phyloP scores from a whole-genome alignment of 2,888 invertebrate species.

The Platycheirus albimanus region DNA sequence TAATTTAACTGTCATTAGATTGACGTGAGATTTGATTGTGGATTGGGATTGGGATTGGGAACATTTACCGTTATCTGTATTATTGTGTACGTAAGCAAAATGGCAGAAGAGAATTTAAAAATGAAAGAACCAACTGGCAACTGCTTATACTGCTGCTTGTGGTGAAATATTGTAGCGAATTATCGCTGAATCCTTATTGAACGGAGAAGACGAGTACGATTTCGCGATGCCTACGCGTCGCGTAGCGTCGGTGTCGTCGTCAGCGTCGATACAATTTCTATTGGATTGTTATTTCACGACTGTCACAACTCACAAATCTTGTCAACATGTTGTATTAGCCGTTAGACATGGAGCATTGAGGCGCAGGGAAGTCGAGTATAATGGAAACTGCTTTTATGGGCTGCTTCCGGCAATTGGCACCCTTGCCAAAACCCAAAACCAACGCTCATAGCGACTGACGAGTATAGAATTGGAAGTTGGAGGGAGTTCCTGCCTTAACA shows the following conservation, averaged over 20 bases:
- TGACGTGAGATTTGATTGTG: constrained; percentile 20
- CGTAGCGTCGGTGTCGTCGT: too few relatives aligned
- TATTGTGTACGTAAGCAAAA: constrained; percentile 4
- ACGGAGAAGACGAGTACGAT: not conserved
- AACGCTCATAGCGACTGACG: too few relatives aligned
- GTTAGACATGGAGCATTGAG: constrained; percentile 14
- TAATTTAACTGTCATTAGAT: constrained; percentile 37
- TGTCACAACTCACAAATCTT: constrained; percentile 47
- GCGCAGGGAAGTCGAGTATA: not conserved
- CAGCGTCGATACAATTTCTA: constrained; percentile 28
- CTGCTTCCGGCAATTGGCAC: constrained; percentile 11
- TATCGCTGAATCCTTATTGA: not conserved
- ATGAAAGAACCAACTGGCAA: not conserved
- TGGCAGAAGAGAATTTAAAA: not conserved
- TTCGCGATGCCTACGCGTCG: too few relatives aligned
- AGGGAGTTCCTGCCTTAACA: not conserved
- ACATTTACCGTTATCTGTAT: not conserved
- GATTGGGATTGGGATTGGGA: too few relatives aligned
- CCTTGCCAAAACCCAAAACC: constrained; percentile 41
- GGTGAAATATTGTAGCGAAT: constrained; percentile 26
- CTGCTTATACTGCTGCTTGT: not conserved
- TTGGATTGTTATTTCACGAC: constrained; percentile 56
- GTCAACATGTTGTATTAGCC: constrained; percentile 52
- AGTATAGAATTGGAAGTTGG: not conserved
- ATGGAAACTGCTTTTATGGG: constrained; percentile 23